These are phyloP conservation scores for Bucorvus abyssinicus DNA, from an alignment of 2,797 vertebrate species.

Conservation along the genomic window DNA sequence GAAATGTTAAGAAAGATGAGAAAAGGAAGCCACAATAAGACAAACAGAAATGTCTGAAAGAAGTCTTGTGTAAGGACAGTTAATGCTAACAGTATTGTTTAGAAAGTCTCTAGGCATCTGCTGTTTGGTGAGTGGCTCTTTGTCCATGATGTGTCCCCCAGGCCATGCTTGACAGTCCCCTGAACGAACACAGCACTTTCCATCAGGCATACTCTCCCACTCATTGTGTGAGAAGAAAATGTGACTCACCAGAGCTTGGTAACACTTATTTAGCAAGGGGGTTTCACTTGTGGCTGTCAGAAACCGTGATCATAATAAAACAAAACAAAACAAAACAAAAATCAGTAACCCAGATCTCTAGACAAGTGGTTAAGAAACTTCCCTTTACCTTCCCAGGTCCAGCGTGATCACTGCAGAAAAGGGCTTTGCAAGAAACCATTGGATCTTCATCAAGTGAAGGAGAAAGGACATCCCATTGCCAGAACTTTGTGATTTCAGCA, in stretches of 20 bases:
- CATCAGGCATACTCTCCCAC: neutral
- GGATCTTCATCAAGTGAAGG: neutral
- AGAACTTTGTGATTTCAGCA: neutral
- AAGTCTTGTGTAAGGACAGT: neutral
- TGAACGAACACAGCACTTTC: neutral
- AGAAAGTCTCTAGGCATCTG: neutral
- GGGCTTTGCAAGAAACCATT: neutral
- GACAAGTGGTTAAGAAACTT: neutral
- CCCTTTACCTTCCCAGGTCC: neutral
- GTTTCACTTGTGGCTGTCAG: slow-evolving; percentile 21
- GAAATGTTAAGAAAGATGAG: neutral
- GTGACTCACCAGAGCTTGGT: slow-evolving; percentile 18
- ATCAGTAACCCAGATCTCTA: neutral
- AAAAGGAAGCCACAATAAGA: neutral
- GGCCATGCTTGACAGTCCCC: neutral
- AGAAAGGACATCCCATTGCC: neutral
- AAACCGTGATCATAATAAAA: neutral
- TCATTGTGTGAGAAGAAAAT: neutral
- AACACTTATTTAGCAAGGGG: neutral
- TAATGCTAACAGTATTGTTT: neutral
- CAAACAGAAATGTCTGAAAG: neutral
- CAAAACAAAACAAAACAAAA: neutral
- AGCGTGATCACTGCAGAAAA: neutral
- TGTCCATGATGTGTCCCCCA: neutral
- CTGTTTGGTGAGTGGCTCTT: neutral